Base-by-base conservation (phyloP, 2,113 vertebrate genomes). In the Ictalurus punctatus region DNA sequence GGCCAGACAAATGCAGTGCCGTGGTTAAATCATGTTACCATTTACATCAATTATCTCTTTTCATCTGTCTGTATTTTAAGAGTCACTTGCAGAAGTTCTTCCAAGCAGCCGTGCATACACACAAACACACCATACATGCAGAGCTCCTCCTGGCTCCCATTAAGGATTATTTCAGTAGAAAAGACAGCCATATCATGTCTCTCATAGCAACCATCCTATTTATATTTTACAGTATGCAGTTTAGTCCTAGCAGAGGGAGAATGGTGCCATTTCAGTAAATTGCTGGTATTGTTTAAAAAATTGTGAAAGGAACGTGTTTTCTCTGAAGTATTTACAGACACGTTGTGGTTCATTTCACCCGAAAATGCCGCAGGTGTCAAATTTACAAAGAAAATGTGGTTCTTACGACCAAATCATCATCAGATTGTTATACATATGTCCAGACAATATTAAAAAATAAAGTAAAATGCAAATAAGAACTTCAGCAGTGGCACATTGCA, bases 141-240 rank as follows among this genome's bases (percentile, higher is more conserved):
- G n/a, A 69, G 81, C 71, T 84, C 48, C 80, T 79, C 71, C 21
- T 61, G 79, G 82, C 78, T 85, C 48, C 40, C 23, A 74, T 78
- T 56, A 86, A 85, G 61, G 76, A 88, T 89, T 89, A 90, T 80
- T 86, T 88, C 86, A 88, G 87, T 86, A 82, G 74, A 91, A 83
- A 56, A 79, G 85, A 73, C 88, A 82, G 63, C 56, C 63, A 90
- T 89, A 59, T 80, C 58, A 86, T 86, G 85, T 86, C 85, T 91
- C 86, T 88, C 90, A 84, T 88, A 85, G 88, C 90, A 92, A 91
- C 91, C 86, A 84, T 86, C 86, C 88, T 92, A 90, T 89, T 90
- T 90, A 91, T 88, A 92, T 25, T 54, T 80, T 78, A 90, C 48
- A 90, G 56, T 58, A 85, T 58, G 87, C 17, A 14, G 52, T 58